Evolutionary conservation across 2,113 vertebrate species (phyloP), one percentile per base, ranked within the genome.

Genomic region (Thymallus thymallus): DNA sequence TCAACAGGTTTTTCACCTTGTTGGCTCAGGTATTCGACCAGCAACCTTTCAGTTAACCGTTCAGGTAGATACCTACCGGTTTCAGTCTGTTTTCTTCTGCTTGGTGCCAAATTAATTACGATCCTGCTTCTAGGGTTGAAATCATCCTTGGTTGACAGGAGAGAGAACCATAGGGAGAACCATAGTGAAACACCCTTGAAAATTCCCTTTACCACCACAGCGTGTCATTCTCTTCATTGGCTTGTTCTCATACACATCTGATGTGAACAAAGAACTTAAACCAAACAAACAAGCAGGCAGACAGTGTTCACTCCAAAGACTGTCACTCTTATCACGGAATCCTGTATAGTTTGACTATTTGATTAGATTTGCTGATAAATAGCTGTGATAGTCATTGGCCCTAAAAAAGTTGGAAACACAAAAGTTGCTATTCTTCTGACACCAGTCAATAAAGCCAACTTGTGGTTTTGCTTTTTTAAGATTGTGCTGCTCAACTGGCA

Each of bases 121-220:
- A 51, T 18, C 16, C 14, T 51, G 16, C 48, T 51, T 51, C 48
- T 5, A 51, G 48, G 48, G 48, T 51, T 51, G 14, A 10, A 41
- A 41, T 18, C 48, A 18, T 51, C 12, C 48, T 4, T 18, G 48
- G 35, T 41, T 41, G 35, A 41, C 35, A 41, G 12, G 48, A 18
- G 48, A 51, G 48, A 51, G 48, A 51, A 16, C 48, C n/a, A n/a
- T n/a, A n/a, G n/a, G n/a, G n/a, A n/a, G n/a, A n/a, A n/a, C n/a
- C n/a, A n/a, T 51, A 51, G 48, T 6, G 14, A 24, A 23, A 58
- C 26, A 14, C 20, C 14, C 24, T 41, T 35, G 12, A 65, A 20
- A 23, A 18, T 87, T 64, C 80, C 78, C 60, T 71, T 72, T 85
- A 81, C 29, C 41, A 72, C 89, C 89, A 89, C 86, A 88, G 61